These are phyloP conservation scores for Drosophila atripex DNA, from an alignment of 2,888 invertebrate genomes.

Conservation along the genomic window DNA sequence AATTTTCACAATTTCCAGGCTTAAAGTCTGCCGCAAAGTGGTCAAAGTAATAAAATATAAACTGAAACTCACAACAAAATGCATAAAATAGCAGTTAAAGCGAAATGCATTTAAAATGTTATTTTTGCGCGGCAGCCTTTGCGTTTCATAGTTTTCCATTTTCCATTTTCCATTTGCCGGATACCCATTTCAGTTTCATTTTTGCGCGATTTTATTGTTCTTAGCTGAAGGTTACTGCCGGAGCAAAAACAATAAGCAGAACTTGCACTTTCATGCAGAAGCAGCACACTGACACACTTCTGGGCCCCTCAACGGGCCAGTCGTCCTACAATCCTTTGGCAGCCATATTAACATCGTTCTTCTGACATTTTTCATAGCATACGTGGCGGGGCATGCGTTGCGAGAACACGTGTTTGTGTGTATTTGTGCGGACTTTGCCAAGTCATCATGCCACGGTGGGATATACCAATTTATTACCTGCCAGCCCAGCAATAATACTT, in stretches of 20 bases:
- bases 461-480: slow-evolving; percentile 72
- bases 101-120: slow-evolving; percentile 54
- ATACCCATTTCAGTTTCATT: slow-evolving; percentile 71
- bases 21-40: not conserved
- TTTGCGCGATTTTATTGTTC: slow-evolving; percentile 69
- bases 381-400: slow-evolving; percentile 53
- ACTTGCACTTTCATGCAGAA: slow-evolving; percentile 65
- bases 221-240: slow-evolving; percentile 59
- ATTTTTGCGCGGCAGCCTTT: slow-evolving; percentile 46
- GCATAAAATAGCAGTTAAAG: slow-evolving; percentile 4
- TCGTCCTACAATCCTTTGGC: slow-evolving; percentile 47
- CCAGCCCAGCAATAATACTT: slow-evolving; percentile 16
- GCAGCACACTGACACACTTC: slow-evolving; percentile 43
- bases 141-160: slow-evolving; percentile 63
- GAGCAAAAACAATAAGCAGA: slow-evolving; percentile 57
- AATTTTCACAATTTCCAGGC: not conserved
- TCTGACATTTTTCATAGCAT: slow-evolving; percentile 70
- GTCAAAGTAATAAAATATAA: not conserved
- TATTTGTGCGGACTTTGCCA: slow-evolving; percentile 55
- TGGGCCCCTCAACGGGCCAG: not conserved
- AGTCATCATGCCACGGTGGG: slow-evolving; percentile 59
- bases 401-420: slow-evolving; percentile 28
- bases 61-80: not conserved
- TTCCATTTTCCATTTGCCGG: slow-evolving; percentile 53
- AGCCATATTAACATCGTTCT: slow-evolving; percentile 66